These are phyloP conservation scores for Hydropsyche betteni DNA, from an alignment of 2,888 invertebrate species.

Conservation along the genomic window DNA sequence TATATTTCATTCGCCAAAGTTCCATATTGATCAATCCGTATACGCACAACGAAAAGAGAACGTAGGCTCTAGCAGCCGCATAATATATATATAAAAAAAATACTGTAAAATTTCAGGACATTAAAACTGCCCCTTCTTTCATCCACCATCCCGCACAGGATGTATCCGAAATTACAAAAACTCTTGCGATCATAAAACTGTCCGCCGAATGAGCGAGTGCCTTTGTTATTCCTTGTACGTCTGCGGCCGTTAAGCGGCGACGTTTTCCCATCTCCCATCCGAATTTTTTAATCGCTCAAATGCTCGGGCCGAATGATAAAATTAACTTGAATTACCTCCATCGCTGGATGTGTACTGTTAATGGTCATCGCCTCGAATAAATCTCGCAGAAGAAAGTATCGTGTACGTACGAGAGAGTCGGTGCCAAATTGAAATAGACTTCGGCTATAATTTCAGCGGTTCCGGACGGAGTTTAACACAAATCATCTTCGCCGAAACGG, in stretches of 20 bases:
- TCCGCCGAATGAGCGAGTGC: slow-evolving; percentile 65
- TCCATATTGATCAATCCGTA: too few species aligned
- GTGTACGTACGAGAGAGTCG: slow-evolving; percentile 17
- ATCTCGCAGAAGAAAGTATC: slow-evolving; percentile 37
- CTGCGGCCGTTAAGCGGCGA: slow-evolving; percentile 37
- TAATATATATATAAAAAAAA: too few species aligned
- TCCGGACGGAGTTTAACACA: slow-evolving; percentile 48
- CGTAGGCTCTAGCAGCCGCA: too few species aligned
- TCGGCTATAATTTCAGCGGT: slow-evolving; percentile 47
- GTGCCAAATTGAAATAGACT: slow-evolving; percentile 52
- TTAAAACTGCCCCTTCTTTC: neutral
- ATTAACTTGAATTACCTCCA: neutral
- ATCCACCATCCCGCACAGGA: slow-evolving; percentile 46
- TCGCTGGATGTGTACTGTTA: neutral
- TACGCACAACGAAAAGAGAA: too few species aligned
- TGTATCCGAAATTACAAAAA: slow-evolving; percentile 63
- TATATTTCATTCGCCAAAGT: too few species aligned
- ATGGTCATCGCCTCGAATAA: slow-evolving; percentile 46
- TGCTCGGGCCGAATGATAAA: too few species aligned
- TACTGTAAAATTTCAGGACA: neutral
- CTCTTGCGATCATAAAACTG: slow-evolving; percentile 68
- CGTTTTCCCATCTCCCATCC: slow-evolving; percentile 13
- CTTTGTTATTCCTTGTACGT: slow-evolving; percentile 61
- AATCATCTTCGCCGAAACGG: slow-evolving; percentile 45
- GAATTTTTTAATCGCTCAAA: too few species aligned